Evolutionary conservation across 1,140 invertebrate species (phyloP).

Genomic region (Antheraea pernyi): DNA sequence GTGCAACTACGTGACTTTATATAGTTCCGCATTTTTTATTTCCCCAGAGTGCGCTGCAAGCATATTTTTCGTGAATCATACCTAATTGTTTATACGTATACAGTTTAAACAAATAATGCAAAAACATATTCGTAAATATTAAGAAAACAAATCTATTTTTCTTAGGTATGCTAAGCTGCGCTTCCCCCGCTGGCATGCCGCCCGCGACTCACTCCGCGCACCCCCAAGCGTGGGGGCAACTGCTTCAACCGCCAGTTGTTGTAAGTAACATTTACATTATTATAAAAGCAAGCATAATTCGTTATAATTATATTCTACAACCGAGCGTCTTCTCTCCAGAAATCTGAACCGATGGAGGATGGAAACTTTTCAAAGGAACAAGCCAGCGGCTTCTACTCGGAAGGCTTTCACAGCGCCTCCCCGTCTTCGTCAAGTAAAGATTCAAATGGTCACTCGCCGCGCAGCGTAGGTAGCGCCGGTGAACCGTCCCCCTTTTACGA

Average conservation of each 20-base stretch:
- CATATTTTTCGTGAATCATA: constrained; percentile 14
- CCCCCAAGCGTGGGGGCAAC: constrained; percentile 47
- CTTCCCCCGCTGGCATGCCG: constrained; percentile 65
- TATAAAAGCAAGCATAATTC: not conserved
- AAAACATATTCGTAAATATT: not conserved
- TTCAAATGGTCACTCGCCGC: constrained; percentile 69
- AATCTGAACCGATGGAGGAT: constrained; percentile 72
- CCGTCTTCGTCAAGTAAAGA: constrained; percentile 75
- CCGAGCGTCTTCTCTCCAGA: constrained; percentile 45
- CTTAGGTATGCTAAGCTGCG: constrained; percentile 67
- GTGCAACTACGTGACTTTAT: constrained; percentile 17
- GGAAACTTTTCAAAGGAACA: constrained; percentile 65
- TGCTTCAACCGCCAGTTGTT: constrained; percentile 53
- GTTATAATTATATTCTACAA: constrained; percentile 6
- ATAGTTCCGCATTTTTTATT: constrained; percentile 27
- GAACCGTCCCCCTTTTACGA: constrained; percentile 76
- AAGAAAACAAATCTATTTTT: constrained; percentile 3
- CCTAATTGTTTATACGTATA: not conserved
- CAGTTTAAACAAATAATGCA: not conserved
- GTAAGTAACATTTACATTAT: constrained; percentile 39
- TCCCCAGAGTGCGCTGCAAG: not conserved
- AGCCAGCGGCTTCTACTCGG: constrained; percentile 71
- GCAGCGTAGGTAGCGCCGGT: constrained; percentile 60
- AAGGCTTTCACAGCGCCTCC: constrained; percentile 76
- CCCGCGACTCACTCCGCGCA: constrained; percentile 54